Conservation (phyloP, 23 tunicate genomes). For the Halocynthia aurantium region DNA sequence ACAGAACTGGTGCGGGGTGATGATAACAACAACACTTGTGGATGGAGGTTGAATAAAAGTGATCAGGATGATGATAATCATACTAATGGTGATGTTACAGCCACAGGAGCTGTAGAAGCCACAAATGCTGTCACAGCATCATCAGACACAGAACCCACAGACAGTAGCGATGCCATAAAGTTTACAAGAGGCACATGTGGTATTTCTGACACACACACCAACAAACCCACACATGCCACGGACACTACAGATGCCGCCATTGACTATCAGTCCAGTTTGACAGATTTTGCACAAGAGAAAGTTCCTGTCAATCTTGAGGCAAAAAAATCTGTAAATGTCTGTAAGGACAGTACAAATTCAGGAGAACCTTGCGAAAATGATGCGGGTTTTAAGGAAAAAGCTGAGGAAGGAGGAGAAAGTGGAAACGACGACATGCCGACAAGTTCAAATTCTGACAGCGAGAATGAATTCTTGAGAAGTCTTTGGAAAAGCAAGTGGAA, state of each 20-base stretch:
- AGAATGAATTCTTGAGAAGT: constrained; percentile 9
- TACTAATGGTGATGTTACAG: no score
- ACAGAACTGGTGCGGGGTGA: no score
- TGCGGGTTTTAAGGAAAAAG: background rate
- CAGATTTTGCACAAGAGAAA: background rate
- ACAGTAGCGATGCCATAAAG: background rate
- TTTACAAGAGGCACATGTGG: background rate
- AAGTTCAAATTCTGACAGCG: background rate
- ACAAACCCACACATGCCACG: background rate
- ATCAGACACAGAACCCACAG: background rate
- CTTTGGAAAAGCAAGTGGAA: constrained; percentile 85
- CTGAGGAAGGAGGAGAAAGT: background rate
- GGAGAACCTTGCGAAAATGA: background rate
- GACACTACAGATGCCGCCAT: background rate
- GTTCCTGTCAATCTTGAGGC: background rate
- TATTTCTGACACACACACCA: background rate
- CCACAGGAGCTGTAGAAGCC: no score
- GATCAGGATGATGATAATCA: no score
- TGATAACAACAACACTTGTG: no score
- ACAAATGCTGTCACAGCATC: no score
- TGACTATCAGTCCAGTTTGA: no score
- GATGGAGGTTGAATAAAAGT: no score
- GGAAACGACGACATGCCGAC: background rate
- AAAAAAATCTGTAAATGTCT: background rate
- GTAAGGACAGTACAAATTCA: background rate